Base-by-base conservation (phyloP, 2,888 invertebrate genomes). In the Drosophila stalkeri region DNA sequence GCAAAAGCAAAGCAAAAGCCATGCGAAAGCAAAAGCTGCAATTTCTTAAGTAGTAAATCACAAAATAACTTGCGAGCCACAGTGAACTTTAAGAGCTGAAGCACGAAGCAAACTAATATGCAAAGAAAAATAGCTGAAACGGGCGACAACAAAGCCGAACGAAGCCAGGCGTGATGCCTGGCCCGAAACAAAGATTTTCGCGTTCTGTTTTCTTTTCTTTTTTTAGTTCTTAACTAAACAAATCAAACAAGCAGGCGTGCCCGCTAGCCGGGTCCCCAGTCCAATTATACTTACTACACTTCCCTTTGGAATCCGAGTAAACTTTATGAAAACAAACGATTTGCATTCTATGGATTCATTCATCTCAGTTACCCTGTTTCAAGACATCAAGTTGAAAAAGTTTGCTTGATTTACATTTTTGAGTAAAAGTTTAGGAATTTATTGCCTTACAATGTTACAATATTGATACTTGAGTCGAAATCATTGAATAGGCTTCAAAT, bases 61-160 rank as follows among this genome's bases (percentile, higher is more conserved):
- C 12, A 8, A 43, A 43, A 33, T 8, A 56, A 33, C 37, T 37
- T 37, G 3, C 27, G 11, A 54, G 52, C 52, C 52, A 54, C 33
- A 37, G 37, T 11, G 20, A 37, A 54, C 52, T 54, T 54, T 23
- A 54, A 54, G 37, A 37, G 52, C 35, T 35, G 20, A 2, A 1
- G 35, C 52, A 35, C 33, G 35, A 20, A 20, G 41, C 55, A 56
- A 56, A 56, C 55, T 41, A 56, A 56, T 56, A 41, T 41, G 41
- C 39, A 56, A 56, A 41, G 37, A 37, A 41, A 56, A 56, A 27
- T 37, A 12, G 39, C 27, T 41, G 16, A 52, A 35, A 27, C n/a
- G 27, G 23, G 39, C 35, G n/a, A 31, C 55, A 31, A 18, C 55
- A 31, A 56, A 31, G 55, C 55, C 37, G 16, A 2, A 14, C 18